Evolutionary conservation across 2,113 vertebrate species (phyloP), one percentile per base, ranked within the genome.

Genomic region (Piprites chloris): DNA sequence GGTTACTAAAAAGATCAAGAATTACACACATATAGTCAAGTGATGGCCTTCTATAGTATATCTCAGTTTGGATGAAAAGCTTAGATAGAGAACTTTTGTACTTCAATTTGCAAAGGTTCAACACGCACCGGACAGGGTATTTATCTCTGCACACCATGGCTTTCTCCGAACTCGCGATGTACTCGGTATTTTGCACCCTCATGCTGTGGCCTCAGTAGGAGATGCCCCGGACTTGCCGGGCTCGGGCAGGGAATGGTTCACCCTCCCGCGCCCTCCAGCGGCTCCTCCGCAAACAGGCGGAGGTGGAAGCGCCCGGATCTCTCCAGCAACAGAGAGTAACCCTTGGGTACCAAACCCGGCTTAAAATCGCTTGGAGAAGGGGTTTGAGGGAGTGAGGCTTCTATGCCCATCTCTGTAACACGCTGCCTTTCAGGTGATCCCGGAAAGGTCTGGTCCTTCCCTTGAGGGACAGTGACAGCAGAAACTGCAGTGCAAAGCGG

Each of bases 171-270:
- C 35, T 58, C 3, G 1, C 14, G 41, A 30, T 59, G 21, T 9
- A 20, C 44, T 2, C 1, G 2, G 21, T 65, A 5, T 14, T 69
- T 23, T 11, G 61, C 20, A 9, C 3, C 20, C 4, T 4, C 33
- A 46, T 28, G 22, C 23, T 44, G 2, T 0, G 19, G 32, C 8
- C 14, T 5, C 8, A 14, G 6, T 18, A 61, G 17, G 59, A 76
- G 13, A n/a, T 5, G 56, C 7, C 6, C 39, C 5, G 10, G 27
- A 13, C 58, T 14, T 4, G 47, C 18, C 15, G 47, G 28, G 66
- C 15, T 41, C 10, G 6, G 35, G 24, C 50, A 2, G 20, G 17
- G 67, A 80, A 14, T 12, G 42, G 55, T 7, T 52, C 37, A 26
- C 12, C 10, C 13, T 19, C 56, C 78, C 18, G 26, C 59, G 53